A percentile compares a stretch with the other conserved stretches of the same genome.
Conservation (phyloP, 2,888 invertebrate genomes). For the Zhuqinia jingwanae region DNA sequence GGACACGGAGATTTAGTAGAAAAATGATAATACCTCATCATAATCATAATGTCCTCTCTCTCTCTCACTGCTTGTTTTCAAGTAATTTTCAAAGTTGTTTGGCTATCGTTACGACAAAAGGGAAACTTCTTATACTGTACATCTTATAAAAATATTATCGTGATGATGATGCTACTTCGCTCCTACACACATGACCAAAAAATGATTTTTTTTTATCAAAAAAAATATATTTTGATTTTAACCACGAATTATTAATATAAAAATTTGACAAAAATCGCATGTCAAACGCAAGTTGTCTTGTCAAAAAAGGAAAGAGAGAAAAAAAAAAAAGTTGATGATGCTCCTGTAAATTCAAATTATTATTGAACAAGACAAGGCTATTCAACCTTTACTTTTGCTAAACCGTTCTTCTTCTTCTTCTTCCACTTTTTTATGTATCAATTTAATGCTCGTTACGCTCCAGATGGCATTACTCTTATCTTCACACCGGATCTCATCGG, state of each 20-base stretch:
- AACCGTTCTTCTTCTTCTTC: too few species aligned
- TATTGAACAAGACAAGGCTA: constrained; percentile 22
- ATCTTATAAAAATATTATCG: background rate
- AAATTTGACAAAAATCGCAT: constrained; percentile 52
- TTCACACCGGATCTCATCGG: too few species aligned
- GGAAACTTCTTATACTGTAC: background rate
- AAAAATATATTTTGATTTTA: background rate
- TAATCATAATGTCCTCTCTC: background rate
- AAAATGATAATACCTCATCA: background rate
- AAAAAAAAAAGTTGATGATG: background rate
- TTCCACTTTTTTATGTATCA: too few species aligned
- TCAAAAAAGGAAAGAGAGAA: too few species aligned
- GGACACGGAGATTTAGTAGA: constrained; percentile 17
- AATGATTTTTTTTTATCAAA: constrained; percentile 23
- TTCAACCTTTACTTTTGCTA: constrained; percentile 36
- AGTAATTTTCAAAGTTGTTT: constrained; percentile 34
- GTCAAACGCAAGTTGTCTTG: constrained; percentile 49
- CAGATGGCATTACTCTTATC: too few species aligned
- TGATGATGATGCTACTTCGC: background rate
- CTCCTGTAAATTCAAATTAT: constrained; percentile 40
- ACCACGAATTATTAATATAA: constrained; percentile 18
- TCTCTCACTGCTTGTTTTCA: background rate
- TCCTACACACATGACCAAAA: background rate
- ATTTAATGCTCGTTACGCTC: too few species aligned
- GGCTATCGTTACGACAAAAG: constrained; percentile 46